phyloP scores from a whole-genome alignment of 2,888 invertebrate genomes.

The Abscondita cerata region DNA sequence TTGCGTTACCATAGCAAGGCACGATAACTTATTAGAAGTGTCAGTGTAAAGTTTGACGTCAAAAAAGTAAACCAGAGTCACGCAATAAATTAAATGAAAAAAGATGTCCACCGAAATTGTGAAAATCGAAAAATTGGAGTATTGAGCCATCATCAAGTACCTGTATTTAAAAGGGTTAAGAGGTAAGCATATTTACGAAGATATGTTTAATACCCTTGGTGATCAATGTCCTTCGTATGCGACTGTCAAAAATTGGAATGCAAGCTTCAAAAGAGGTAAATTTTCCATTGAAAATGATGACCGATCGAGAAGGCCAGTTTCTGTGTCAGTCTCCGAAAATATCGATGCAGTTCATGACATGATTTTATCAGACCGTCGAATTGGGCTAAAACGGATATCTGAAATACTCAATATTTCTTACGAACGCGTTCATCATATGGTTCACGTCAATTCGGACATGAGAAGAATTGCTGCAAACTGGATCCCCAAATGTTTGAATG shows the following conservation, averaged over 20 bases:
- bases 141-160: conserved; percentile 18
- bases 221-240: conserved; percentile 17
- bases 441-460: conserved; percentile 4
- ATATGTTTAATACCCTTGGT: conserved; percentile 20
- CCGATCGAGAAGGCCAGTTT: conserved; percentile 5
- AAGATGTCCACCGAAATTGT: no score
- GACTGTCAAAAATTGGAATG: conserved; percentile 19
- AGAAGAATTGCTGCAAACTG: not conserved
- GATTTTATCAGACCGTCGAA: not conserved
- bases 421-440: not conserved
- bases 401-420: not conserved
- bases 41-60: no score
- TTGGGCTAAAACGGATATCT: not conserved
- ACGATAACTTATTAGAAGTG: no score
- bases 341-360: conserved; percentile 16
- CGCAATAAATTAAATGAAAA: no score
- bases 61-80: no score
- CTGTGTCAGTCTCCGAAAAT: conserved; percentile 14
- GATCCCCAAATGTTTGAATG: conserved; percentile 9
- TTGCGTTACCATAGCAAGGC: no score
- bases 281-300: conserved; percentile 16
- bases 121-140: conserved; percentile 11
- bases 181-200: conserved; percentile 27
- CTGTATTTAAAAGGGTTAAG: conserved; percentile 23
- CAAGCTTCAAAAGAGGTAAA: conserved; percentile 10